Conservation (phyloP, 2,113 vertebrate genomes). For the Tetrao urogallus region DNA sequence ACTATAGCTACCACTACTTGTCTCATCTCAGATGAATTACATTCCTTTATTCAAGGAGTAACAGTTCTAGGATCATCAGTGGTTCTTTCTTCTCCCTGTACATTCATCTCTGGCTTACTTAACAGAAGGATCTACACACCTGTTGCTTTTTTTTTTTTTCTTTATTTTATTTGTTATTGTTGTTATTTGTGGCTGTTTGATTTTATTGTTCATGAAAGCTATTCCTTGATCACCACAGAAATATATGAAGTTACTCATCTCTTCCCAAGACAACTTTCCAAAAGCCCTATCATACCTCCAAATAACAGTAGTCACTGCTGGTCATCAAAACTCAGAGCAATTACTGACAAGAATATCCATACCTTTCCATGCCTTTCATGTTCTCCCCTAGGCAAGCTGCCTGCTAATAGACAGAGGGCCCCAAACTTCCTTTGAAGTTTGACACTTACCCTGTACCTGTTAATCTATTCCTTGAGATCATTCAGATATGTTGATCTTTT, state of each 20-base stretch:
- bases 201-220: not conserved
- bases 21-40: not conserved
- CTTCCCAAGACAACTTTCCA: not conserved
- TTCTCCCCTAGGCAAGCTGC: not conserved
- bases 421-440: not conserved
- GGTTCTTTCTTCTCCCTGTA: not conserved
- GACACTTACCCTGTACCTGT: not conserved
- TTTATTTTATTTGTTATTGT: too few species aligned
- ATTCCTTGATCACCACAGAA: not conserved
- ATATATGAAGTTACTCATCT: not conserved
- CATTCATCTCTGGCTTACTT: not conserved
- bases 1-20: not conserved
- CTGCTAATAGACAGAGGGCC: not conserved
- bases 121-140: rapidly evolving
- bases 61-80: not conserved
- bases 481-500: not conserved
- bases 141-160: not conserved
- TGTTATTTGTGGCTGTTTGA: not conserved
- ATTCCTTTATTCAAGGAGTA: not conserved
- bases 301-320: not conserved
- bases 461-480: not conserved
- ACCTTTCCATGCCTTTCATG: not conserved
- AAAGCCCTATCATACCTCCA: not conserved
- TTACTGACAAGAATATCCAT: not conserved
- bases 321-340: not conserved